These are phyloP conservation scores for Malaclemys terrapin DNA, from an alignment of 2,113 vertebrate genomes.

Conservation along the genomic window DNA sequence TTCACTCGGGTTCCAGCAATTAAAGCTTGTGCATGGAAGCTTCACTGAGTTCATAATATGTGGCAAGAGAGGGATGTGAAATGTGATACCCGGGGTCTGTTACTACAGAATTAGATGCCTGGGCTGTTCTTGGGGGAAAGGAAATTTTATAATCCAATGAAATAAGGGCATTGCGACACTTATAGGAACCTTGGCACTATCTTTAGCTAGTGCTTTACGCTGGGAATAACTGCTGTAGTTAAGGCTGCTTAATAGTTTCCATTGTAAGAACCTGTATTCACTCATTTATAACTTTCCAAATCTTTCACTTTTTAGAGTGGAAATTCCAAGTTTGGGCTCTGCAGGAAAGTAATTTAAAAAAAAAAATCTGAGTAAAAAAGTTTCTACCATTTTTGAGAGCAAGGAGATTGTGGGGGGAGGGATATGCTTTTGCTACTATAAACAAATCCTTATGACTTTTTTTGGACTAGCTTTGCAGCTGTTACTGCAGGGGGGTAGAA, in stretches of 20 bases:
- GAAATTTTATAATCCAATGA: background rate
- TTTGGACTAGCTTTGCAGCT: background rate
- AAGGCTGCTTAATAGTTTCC: background rate
- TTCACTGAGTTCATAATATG: background rate
- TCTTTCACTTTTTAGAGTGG: background rate
- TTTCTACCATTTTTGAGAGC: background rate
- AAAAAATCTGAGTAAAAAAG: background rate
- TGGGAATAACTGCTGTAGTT: background rate
- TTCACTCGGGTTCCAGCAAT: background rate
- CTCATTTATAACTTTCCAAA: background rate
- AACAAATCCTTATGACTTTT: background rate
- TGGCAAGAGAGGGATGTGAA: background rate
- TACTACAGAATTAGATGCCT: background rate
- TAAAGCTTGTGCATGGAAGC: background rate
- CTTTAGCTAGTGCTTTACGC: background rate
- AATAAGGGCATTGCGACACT: background rate
- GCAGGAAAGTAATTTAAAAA: background rate
- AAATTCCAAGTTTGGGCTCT: background rate
- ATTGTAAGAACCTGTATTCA: background rate
- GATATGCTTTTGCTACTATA: background rate
- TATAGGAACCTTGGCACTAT: fast-evolving
- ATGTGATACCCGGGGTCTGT: background rate
- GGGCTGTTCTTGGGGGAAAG: background rate
- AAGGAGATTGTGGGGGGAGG: background rate
- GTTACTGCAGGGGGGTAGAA: background rate